Conservation (phyloP, 1,140 invertebrate species). For the Rhizoglyphus robini region DNA sequence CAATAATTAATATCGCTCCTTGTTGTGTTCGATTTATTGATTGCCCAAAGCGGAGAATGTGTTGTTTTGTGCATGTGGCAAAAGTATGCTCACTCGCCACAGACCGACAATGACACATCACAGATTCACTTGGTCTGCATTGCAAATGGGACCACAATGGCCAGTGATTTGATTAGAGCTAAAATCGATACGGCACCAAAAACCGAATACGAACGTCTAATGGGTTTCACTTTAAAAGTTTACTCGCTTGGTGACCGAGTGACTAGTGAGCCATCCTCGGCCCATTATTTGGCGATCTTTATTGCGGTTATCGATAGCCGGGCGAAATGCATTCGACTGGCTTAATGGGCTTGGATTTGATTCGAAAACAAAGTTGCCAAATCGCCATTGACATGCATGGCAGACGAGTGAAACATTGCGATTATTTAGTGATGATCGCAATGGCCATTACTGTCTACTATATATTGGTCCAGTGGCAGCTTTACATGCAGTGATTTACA, state of each 20-base stretch:
- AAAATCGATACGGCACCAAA: neutral
- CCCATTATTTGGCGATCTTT: too few species aligned
- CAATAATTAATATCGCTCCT: constrained; percentile 5
- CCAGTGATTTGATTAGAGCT: neutral
- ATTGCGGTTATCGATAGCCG: constrained; percentile 9
- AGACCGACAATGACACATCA: neutral
- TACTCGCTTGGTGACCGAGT: too few species aligned
- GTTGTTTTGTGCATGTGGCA: too few species aligned
- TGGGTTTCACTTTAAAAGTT: too few species aligned
- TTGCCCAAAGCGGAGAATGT: neutral
- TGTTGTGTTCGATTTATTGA: constrained; percentile 9
- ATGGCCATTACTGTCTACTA: too few species aligned
- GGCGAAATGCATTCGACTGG: neutral
- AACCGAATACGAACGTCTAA: too few species aligned
- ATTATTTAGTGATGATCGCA: too few species aligned
- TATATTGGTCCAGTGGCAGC: too few species aligned
- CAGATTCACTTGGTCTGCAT: neutral
- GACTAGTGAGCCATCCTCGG: too few species aligned
- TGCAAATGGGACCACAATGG: neutral
- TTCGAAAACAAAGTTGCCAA: neutral
- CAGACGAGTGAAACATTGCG: neutral
- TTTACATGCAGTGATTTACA: too few species aligned
- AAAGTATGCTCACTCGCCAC: too few species aligned
- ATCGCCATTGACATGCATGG: neutral
- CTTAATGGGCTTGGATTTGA: constrained; percentile 9